These are phyloP conservation scores for Malaclemys terrapin DNA, from an alignment of 2,113 vertebrate species.

Conservation along the genomic window DNA sequence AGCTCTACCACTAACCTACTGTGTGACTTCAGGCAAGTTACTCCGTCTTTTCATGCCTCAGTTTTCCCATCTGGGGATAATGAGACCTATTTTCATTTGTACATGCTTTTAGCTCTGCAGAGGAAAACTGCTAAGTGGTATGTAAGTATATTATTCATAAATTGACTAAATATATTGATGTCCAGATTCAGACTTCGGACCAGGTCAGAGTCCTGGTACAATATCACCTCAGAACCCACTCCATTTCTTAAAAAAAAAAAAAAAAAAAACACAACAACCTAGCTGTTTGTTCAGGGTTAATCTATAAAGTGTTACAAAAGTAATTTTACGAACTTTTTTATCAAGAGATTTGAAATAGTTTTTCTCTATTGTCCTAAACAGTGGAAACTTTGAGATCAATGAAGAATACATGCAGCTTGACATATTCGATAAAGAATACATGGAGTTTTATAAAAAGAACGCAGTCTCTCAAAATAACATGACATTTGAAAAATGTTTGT, in stretches of 20 bases:
- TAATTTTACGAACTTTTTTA: not conserved
- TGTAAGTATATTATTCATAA: not conserved
- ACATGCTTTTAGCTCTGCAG: not conserved
- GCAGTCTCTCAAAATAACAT: not conserved
- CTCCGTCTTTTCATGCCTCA: not conserved
- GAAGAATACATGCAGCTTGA: not conserved
- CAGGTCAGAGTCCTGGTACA: not conserved
- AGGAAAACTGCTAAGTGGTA: not conserved
- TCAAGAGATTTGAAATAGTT: accelerated
- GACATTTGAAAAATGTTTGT: conserved; percentile 17
- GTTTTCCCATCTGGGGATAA: not conserved
- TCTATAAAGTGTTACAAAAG: not conserved
- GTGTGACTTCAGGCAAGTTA: not conserved
- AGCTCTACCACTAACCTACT: not conserved
- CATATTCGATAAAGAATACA: not conserved
- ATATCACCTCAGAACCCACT: not conserved
- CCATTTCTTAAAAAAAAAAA: not conserved
- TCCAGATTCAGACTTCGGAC: not conserved
- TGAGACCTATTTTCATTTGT: not conserved
- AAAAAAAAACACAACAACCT: not conserved
- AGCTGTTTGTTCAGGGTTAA: not conserved
- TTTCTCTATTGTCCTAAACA: not conserved
- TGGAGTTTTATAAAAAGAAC: not conserved
- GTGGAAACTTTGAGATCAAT: not conserved
- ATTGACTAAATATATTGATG: not conserved